phyloP scores from a whole-genome alignment of 2,113 vertebrate species.

The Macaca nemestrina region DNA sequence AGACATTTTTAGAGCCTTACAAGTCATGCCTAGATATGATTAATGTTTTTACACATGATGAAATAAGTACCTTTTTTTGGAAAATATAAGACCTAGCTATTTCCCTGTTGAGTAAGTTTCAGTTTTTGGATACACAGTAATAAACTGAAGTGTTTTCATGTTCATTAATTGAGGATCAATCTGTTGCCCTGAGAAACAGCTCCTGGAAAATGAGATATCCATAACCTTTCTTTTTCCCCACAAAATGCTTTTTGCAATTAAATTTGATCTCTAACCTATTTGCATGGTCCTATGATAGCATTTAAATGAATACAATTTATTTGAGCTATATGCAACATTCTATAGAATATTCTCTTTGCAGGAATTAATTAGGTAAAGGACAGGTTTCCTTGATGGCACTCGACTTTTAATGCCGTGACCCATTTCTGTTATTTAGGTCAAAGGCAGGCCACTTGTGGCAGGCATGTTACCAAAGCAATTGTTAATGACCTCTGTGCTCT shows the following conservation, averaged over 20 bases:
- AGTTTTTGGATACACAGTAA: not conserved
- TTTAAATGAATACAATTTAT: not conserved
- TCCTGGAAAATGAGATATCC: not conserved
- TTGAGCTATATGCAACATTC: not conserved
- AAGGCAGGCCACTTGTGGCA: not conserved
- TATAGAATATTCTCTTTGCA: not conserved
- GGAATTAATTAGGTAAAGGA: not conserved
- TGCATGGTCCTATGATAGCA: not conserved
- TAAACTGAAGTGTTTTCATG: not conserved
- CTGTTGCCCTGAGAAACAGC: not conserved
- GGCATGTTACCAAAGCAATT: not conserved
- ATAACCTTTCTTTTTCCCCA: fast-evolving
- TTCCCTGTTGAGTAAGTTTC: not conserved
- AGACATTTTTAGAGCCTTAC: not conserved
- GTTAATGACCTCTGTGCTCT: not conserved
- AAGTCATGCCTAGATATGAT: not conserved
- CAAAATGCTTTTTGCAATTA: not conserved
- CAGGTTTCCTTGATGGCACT: not conserved
- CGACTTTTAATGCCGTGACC: not conserved
- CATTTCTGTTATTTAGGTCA: not conserved
- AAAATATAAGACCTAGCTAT: slow-evolving; percentile 24
- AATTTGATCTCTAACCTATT: not conserved
- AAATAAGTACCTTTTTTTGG: not conserved
- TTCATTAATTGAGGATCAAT: slow-evolving; percentile 7
- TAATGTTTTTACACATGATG: not conserved